Evolutionary conservation across 2,888 invertebrate species (phyloP), one percentile per base, ranked within the genome.

Genomic region (Psylliodes chrysocephalus): DNA sequence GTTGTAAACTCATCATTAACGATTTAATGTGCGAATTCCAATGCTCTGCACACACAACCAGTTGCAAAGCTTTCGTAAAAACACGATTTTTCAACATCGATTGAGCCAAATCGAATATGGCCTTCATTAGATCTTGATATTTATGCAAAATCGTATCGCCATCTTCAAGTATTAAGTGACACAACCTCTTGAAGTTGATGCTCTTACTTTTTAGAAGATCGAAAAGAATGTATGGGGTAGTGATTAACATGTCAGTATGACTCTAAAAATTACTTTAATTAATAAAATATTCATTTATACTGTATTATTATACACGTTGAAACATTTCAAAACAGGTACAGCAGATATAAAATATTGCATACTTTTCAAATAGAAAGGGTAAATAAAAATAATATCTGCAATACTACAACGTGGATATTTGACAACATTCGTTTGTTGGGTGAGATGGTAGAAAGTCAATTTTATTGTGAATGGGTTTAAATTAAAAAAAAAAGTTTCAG

Each of bases 141-240:
- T 86, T 85, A 14, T 85, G 81, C 1, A 88, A 78, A 25, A 92
- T 80, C 7, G 87, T 79, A 71, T 93, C 91, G 22, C 88, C 87
- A 73, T 91, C 89, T 75, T 93, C 93, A 0, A 94, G 78, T 3
- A 93, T 86, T 35, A 93, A 79, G 71, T 89, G 89, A 10, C 86
- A 86, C 0, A 93, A 79, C 18, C 89, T 83, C 5, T 86, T 84
- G 1, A 91, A 82, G 75, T 89, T 88, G 0, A 91, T 81, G 3
- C 86, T 75, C 15, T 82, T 79, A 66, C 73, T 84, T 76, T 77
- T 84, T 77, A 88, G 75, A 72, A 88, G 75, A 64, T 84, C 71
- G 75, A 87, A 55, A 2, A 81, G 79, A 77, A 86, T 85, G 0
- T 85, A 80, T 0, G 92, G 91, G 0, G 92, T 92, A 5, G 89